Base-by-base conservation (phyloP, 1,140 invertebrate genomes). In the Drosophila arizonae region DNA sequence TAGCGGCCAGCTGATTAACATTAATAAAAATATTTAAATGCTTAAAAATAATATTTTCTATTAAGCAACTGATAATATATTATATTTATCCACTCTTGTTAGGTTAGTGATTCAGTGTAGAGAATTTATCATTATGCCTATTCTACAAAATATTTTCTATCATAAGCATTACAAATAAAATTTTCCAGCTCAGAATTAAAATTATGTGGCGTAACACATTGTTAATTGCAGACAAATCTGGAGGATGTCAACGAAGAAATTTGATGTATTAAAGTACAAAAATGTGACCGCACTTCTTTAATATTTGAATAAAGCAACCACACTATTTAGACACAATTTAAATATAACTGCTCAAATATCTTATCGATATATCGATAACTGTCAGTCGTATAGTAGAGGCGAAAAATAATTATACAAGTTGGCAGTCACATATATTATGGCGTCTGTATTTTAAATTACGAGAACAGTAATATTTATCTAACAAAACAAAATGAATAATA, bases 401-500 rank as follows among this genome's bases (percentile, higher is more conserved):
- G n/a, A n/a, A 30, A 54, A 28, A 56, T 4, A 21, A 3, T 28
- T 5, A 2, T 39, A 43, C 50, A 17, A 71, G 61, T 71, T 71
- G 68, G 30, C 52, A 71, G 15, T 30, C 30, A 10, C 10, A 36
- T 10, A 10, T 15, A 9, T 8, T 46, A 55, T 68, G 70, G 70
- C 70, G 70, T 72, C 70, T 45, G 33, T 68, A 11, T 51, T 68
- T 72, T 72, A 52, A 72, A 72, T 54, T 30, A 48, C 9, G 55
- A 6, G 10, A 50, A 46, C 41, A 21, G 4, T 54, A 46, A 9
- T 30, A 67, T 61, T 67, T 60, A n/a, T 57, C 43, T 45, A 43
- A 28, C 41, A 65, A 67, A 62, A 3, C 30, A 50, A 41, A 65
- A 82, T 84, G 80, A 66, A 72, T 52, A 70, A 70, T 60, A 84